A percentile compares a stretch with the other conserved stretches of the same genome.
phyloP scores from a whole-genome alignment of 2,888 invertebrate genomes.

The Notodonta ziczac region DNA sequence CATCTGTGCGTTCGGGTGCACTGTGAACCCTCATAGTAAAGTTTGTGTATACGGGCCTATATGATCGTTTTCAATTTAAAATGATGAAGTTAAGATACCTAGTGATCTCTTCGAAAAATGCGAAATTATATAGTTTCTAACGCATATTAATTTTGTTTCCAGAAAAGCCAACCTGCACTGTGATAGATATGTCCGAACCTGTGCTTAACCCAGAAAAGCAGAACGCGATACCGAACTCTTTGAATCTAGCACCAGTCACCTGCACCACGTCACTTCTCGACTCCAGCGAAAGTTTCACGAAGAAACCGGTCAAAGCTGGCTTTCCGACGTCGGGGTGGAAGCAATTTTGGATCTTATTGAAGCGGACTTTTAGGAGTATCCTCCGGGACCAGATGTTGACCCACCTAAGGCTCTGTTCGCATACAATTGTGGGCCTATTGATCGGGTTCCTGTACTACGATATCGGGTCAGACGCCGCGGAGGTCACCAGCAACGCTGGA shows the following conservation, averaged over 20 bases:
- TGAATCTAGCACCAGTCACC: constrained; percentile 82
- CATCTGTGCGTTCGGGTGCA: no score
- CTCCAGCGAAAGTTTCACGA: constrained; percentile 89
- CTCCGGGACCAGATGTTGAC: constrained; percentile 95
- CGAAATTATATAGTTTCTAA: no score
- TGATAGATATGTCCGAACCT: constrained; percentile 82
- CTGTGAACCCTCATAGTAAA: no score
- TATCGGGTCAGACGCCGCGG: constrained; percentile 96
- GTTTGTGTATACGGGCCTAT: no score
- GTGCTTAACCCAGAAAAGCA: constrained; percentile 66
- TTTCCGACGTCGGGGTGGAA: constrained; percentile 93
- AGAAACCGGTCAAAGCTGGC: constrained; percentile 86
- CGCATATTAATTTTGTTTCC: constrained; percentile 42
- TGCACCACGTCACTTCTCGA: constrained; percentile 89
- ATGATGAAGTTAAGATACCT: no score
- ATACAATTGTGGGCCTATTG: constrained; percentile 94
- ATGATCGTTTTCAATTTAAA: no score
- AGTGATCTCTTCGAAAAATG: no score
- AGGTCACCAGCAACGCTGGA: constrained; percentile 97
- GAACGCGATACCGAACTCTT: constrained; percentile 61
- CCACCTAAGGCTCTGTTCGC: constrained; percentile 93
- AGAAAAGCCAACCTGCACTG: constrained; percentile 81
- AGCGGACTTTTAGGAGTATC: constrained; percentile 92
- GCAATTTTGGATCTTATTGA: constrained; percentile 95
- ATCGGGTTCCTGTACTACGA: constrained; percentile 97